Evolutionary conservation across 2,113 vertebrate genomes (phyloP).

Genomic region (Notechis scutatus): DNA sequence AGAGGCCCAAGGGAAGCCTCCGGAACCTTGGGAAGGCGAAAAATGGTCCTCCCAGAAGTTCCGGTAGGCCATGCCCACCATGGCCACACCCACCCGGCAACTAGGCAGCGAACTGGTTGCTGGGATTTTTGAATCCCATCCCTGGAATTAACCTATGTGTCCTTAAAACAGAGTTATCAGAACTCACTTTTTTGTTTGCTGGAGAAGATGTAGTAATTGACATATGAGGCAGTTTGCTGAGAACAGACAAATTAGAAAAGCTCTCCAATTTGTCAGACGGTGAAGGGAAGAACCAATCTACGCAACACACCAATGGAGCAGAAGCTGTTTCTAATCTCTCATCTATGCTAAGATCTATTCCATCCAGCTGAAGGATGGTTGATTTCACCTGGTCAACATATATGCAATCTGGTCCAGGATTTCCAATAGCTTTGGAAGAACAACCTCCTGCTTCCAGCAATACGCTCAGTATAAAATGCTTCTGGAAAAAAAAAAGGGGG

Average conservation of each 20-base stretch:
- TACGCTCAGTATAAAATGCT: slow-evolving; percentile 87
- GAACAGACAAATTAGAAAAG: slow-evolving; percentile 70
- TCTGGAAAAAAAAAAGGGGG: slow-evolving; percentile 65
- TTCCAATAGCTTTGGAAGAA: slow-evolving; percentile 76
- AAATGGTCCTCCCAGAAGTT: too few species aligned
- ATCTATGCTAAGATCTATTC: slow-evolving; percentile 75
- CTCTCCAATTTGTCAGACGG: slow-evolving; percentile 73
- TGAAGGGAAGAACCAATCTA: slow-evolving; percentile 87
- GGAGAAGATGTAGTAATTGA: slow-evolving; percentile 60
- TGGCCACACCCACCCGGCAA: too few species aligned
- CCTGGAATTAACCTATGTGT: slow-evolving; percentile 70
- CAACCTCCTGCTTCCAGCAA: slow-evolving; percentile 90
- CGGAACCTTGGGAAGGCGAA: too few species aligned
- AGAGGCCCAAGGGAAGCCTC: too few species aligned
- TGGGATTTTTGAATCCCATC: too few species aligned
- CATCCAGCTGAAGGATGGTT: slow-evolving; percentile 85
- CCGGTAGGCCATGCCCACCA: too few species aligned
- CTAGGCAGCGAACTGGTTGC: too few species aligned
- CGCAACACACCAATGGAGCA: slow-evolving; percentile 79
- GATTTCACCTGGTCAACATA: slow-evolving; percentile 94
- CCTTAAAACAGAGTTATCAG: slow-evolving; percentile 68
- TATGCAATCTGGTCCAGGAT: slow-evolving; percentile 88
- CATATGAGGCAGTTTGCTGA: slow-evolving; percentile 74
- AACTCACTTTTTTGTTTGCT: slow-evolving; percentile 71
- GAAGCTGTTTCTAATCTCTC: slow-evolving; percentile 76